These are phyloP conservation scores for Nesogale talazaci DNA, from an alignment of 2,113 vertebrate species.

Conservation along the genomic window DNA sequence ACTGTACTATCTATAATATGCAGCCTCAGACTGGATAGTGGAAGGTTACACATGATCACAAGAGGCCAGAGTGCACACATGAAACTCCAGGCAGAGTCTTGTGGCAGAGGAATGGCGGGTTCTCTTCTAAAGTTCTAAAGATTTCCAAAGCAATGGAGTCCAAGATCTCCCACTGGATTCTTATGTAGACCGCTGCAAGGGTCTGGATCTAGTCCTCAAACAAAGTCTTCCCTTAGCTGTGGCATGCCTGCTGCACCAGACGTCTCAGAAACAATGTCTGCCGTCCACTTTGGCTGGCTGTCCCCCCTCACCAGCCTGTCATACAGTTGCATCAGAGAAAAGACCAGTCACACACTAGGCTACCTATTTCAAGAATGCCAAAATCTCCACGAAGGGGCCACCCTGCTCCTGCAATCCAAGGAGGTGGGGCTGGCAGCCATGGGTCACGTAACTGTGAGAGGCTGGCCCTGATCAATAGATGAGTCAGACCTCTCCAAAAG, in stretches of 20 bases:
- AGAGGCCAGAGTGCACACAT: not conserved
- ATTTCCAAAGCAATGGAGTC: not conserved
- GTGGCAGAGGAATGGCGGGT: not conserved
- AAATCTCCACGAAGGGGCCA: slow-evolving; percentile 71
- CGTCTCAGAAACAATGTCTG: slow-evolving; percentile 57
- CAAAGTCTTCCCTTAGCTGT: not conserved
- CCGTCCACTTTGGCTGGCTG: slow-evolving; percentile 13
- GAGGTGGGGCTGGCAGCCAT: slow-evolving; percentile 60
- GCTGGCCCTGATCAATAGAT: slow-evolving; percentile 61
- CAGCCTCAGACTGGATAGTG: not conserved
- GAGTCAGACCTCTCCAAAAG: slow-evolving; percentile 58
- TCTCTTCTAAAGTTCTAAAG: slow-evolving; percentile 4
- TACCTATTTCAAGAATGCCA: slow-evolving; percentile 75
- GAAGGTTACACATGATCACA: not conserved
- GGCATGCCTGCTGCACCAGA: not conserved
- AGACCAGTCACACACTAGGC: slow-evolving; percentile 52
- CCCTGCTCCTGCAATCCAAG: slow-evolving; percentile 53
- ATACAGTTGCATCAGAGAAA: slow-evolving; percentile 72
- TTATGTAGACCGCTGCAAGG: not conserved
- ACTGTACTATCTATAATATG: not conserved
- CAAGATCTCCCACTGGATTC: not conserved
- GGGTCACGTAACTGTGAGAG: slow-evolving; percentile 61
- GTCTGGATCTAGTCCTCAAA: not conserved
- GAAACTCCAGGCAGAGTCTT: not conserved
- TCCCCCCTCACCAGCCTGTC: slow-evolving; percentile 9